A percentile compares a stretch with the other conserved stretches of the same genome.
phyloP scores from a whole-genome alignment of 2,113 vertebrate genomes.

The Aptenodytes forsteri region DNA sequence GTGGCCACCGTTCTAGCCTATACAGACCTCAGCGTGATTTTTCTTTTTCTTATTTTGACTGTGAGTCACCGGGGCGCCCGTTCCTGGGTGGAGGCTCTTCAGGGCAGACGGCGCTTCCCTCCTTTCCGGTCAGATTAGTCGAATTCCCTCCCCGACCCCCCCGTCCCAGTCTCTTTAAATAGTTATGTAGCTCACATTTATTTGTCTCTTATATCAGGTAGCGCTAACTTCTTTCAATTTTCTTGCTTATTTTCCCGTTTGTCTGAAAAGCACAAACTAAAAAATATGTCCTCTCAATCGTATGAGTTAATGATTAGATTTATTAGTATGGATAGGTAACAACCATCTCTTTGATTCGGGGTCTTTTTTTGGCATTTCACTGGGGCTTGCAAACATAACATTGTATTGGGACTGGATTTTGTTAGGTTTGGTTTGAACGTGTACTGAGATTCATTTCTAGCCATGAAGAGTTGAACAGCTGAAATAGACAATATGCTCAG shows the following conservation, averaged over 20 bases:
- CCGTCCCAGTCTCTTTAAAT: background rate
- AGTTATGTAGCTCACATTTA: background rate
- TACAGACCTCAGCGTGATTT: background rate
- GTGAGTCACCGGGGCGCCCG: background rate
- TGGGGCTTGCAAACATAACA: fast-evolving
- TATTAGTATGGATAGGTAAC: background rate
- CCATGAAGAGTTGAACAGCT: background rate
- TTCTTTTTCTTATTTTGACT: background rate
- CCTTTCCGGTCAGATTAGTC: constrained; percentile 28
- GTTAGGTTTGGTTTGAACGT: background rate
- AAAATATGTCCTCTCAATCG: fast-evolving
- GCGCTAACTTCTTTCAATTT: background rate
- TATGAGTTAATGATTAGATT: background rate
- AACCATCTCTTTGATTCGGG: fast-evolving
- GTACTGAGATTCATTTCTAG: background rate
- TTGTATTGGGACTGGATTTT: background rate
- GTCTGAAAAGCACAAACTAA: background rate
- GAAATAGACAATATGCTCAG: background rate
- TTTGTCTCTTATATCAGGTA: background rate
- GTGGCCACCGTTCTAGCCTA: background rate
- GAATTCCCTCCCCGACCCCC: background rate
- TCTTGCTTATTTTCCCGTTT: background rate
- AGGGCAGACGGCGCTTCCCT: background rate
- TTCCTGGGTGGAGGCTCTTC: background rate
- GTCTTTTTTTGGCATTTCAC: background rate